These are phyloP conservation scores for Mellivora capensis DNA, from an alignment of 2,113 vertebrate species.

Conservation along the genomic window DNA sequence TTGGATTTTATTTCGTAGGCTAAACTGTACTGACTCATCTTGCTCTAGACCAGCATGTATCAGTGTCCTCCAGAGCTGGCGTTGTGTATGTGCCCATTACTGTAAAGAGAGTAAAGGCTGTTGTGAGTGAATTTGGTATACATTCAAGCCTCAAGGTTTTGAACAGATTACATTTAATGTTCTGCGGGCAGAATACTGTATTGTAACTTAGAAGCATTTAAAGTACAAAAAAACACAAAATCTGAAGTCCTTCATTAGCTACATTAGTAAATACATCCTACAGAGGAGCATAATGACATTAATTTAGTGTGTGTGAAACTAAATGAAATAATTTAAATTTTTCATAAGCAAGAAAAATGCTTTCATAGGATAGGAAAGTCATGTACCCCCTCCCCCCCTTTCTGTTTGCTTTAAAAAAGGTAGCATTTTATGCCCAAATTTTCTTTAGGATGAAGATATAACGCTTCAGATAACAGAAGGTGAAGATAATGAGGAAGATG, in stretches of 20 bases:
- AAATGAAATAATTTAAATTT: not conserved
- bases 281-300: not conserved
- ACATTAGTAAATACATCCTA: not conserved
- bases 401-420: not conserved
- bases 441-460: conserved; percentile 94
- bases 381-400: not conserved
- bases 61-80: not conserved
- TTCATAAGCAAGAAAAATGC: not conserved
- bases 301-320: not conserved
- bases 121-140: not conserved
- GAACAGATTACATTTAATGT: not conserved
- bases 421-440: conserved; percentile 1
- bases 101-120: not conserved
- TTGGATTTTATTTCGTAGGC: not conserved
- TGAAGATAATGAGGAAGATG: conserved; percentile 94
- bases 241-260: not conserved
- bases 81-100: not conserved
- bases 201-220: not conserved
- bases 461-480: conserved; percentile 93
- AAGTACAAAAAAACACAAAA: not conserved
- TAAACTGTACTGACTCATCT: not conserved
- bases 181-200: not conserved
- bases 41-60: not conserved
- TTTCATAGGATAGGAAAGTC: not conserved
- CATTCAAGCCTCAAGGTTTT: not conserved